Evolutionary conservation across 2,888 invertebrate species (phyloP).

Genomic region (Aleiodes testaceus): DNA sequence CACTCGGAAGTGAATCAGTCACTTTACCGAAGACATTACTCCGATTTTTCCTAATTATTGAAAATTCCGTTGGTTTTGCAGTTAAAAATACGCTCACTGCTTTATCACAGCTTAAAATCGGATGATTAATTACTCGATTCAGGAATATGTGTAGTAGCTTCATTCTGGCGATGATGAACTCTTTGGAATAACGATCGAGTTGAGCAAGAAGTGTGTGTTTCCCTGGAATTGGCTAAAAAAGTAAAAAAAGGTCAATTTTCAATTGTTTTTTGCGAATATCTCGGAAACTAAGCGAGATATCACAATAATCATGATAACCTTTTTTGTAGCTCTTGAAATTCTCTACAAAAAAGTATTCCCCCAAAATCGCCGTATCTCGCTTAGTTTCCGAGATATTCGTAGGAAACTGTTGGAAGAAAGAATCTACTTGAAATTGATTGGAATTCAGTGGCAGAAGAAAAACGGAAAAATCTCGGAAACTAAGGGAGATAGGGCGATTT

Average conservation of each 20-base stretch:
- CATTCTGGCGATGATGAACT: constrained; percentile 81
- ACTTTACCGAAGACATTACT: constrained; percentile 76
- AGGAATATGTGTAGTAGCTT: constrained; percentile 80
- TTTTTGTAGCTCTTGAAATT: no score
- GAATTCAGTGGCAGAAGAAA: no score
- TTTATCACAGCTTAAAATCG: constrained; percentile 80
- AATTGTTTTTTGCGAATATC: not conserved
- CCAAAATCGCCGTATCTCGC: no score
- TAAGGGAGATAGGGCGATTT: no score
- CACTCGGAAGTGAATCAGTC: constrained; percentile 76
- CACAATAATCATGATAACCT: no score
- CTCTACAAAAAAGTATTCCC: no score
- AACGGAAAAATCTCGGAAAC: no score
- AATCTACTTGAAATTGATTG: no score
- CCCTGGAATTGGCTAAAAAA: constrained; percentile 79
- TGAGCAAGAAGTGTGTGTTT: constrained; percentile 81
- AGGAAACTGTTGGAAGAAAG: no score
- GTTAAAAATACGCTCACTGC: constrained; percentile 80
- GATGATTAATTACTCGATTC: constrained; percentile 80
- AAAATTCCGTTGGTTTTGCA: constrained; percentile 79
- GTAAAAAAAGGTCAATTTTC: constrained; percentile 23
- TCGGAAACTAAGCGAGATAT: no score
- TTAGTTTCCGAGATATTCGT: no score
- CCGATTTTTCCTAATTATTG: constrained; percentile 77
- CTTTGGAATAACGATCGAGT: constrained; percentile 81